phyloP scores from a whole-genome alignment of 2,888 invertebrate genomes.

The Biston stratarius region DNA sequence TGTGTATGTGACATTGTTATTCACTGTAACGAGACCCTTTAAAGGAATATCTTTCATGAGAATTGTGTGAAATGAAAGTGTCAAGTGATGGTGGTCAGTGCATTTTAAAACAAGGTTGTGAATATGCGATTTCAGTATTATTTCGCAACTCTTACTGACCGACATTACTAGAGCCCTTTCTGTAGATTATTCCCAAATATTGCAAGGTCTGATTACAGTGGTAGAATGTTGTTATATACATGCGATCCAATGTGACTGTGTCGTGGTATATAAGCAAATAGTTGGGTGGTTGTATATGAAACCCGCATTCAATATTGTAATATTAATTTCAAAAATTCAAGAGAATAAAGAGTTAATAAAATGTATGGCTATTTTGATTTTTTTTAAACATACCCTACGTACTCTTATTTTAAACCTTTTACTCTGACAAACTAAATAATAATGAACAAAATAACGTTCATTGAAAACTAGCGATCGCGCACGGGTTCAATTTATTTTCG shows the following conservation, averaged over 20 bases:
- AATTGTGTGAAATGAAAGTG: constrained; percentile 40
- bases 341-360: constrained; percentile 86
- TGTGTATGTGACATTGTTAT: constrained; percentile 60
- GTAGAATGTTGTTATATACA: constrained; percentile 59
- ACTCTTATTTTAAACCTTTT: constrained; percentile 13
- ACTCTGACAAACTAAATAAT: not conserved
- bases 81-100: constrained; percentile 41
- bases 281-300: constrained; percentile 85
- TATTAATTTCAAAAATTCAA: constrained; percentile 86
- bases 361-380: constrained; percentile 60
- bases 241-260: constrained; percentile 79
- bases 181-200: constrained; percentile 33
- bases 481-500: too few species aligned
- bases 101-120: constrained; percentile 45
- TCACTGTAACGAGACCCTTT: constrained; percentile 55
- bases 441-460: too few species aligned
- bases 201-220: constrained; percentile 54
- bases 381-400: constrained; percentile 16
- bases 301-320: constrained; percentile 86
- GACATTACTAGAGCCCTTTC: constrained; percentile 40
- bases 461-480: too few species aligned
- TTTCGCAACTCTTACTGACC: constrained; percentile 44
- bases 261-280: constrained; percentile 85
- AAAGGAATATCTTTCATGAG: constrained; percentile 40
- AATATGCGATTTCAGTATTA: constrained; percentile 43